Conservation (phyloP, 2,113 vertebrate genomes). For the Alouatta palliata region DNA sequence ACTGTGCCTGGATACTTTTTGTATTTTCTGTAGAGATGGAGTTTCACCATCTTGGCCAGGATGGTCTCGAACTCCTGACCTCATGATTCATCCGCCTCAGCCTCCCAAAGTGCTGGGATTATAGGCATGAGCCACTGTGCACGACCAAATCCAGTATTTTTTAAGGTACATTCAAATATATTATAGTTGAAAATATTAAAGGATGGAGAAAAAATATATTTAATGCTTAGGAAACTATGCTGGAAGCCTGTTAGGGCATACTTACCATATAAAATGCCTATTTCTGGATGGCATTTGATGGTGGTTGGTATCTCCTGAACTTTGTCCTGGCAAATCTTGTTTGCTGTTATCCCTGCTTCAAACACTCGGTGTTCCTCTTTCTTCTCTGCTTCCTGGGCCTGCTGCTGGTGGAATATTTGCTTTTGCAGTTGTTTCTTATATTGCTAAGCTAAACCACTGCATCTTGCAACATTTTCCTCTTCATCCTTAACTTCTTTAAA, state of each 20-base stretch:
- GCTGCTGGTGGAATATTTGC: slow-evolving; percentile 80
- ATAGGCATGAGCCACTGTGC: too few species aligned
- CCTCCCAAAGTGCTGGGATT: too few species aligned
- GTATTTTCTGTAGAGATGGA: too few species aligned
- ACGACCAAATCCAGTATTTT: too few species aligned
- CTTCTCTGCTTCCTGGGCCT: slow-evolving; percentile 48
- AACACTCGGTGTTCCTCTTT: slow-evolving; percentile 77
- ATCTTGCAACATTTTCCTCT: slow-evolving; percentile 69
- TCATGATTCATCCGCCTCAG: too few species aligned
- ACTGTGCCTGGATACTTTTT: too few species aligned
- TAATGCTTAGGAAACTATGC: not conserved
- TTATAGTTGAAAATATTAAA: not conserved
- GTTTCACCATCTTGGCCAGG: too few species aligned
- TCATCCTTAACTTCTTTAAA: not conserved
- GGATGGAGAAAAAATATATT: not conserved
- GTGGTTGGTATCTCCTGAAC: slow-evolving; percentile 76
- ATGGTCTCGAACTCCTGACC: too few species aligned
- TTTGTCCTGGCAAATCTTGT: slow-evolving; percentile 80
- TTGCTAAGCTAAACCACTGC: slow-evolving; percentile 60
- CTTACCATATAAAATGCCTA: slow-evolving; percentile 80
- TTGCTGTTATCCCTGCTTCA: slow-evolving; percentile 61
- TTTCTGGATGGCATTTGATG: slow-evolving; percentile 27
- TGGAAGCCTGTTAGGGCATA: not conserved
- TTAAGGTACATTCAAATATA: not conserved
- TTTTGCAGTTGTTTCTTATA: slow-evolving; percentile 80